Conservation (phyloP, 2,113 vertebrate species). For the Hippocampus guttulatus region DNA sequence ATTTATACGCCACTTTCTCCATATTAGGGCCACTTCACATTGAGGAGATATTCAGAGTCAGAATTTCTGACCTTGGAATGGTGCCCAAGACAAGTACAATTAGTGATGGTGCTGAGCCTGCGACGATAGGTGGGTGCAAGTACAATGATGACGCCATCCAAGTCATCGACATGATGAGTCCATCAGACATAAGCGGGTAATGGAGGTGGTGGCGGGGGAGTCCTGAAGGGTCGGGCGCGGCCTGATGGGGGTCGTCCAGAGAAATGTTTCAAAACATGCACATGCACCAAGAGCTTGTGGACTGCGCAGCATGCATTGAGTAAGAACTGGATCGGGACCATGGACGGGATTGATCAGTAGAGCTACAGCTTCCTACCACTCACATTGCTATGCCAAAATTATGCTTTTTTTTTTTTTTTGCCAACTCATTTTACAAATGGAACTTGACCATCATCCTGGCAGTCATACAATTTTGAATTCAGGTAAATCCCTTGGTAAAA, state of each 20-base stretch:
- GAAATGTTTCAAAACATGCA: slow-evolving; percentile 46
- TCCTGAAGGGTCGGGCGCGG: not conserved
- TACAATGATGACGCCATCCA: slow-evolving; percentile 52
- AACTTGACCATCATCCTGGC: not conserved
- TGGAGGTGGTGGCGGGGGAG: not conserved
- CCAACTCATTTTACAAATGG: not conserved
- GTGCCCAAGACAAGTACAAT: slow-evolving; percentile 43
- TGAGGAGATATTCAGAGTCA: slow-evolving; percentile 43
- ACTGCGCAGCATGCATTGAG: slow-evolving; percentile 48
- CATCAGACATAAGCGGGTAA: slow-evolving; percentile 40
- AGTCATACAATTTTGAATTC: not conserved
- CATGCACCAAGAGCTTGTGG: slow-evolving; percentile 47
- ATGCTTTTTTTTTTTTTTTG: not conserved
- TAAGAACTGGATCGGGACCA: slow-evolving; percentile 37
- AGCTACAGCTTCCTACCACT: slow-evolving; percentile 18
- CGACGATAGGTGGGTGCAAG: slow-evolving; percentile 50
- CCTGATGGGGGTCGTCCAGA: not conserved
- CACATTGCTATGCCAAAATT: not conserved
- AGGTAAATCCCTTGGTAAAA: not conserved
- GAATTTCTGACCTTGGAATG: slow-evolving; percentile 38
- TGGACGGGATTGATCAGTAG: slow-evolving; percentile 16
- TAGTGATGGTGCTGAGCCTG: slow-evolving; percentile 45
- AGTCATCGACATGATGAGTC: slow-evolving; percentile 52
- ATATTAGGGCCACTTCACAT: slow-evolving; percentile 60
- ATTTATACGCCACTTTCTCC: slow-evolving; percentile 65